Percentiles rank a stretch among this genome's conserved stretches.
phyloP scores from a whole-genome alignment of 2,113 vertebrate genomes.

The Heteronetta atricapilla region DNA sequence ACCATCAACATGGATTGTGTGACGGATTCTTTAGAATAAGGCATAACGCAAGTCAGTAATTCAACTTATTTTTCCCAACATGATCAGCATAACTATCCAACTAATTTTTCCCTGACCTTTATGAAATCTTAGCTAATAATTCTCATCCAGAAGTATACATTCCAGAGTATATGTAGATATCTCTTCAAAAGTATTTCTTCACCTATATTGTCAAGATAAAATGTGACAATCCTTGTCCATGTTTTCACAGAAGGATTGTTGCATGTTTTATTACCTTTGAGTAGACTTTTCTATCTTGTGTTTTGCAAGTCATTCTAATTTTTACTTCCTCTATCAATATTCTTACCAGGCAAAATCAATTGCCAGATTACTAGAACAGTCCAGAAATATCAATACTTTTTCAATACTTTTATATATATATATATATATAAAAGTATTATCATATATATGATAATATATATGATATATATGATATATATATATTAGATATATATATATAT shows the following conservation, averaged over 20 bases:
- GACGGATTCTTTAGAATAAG: not conserved
- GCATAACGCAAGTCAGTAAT: not conserved
- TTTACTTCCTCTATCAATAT: not conserved
- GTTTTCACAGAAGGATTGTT: not conserved
- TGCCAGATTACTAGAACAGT: not conserved
- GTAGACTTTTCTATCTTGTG: not conserved
- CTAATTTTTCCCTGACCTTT: not conserved
- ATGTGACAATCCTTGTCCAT: not conserved
- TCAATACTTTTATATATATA: not conserved
- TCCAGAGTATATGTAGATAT: rapidly evolving
- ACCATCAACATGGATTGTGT: not conserved
- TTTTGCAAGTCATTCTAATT: not conserved
- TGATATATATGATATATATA: no score
- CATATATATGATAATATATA: no score
- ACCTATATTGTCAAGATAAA: not conserved
- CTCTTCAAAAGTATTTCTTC: not conserved
- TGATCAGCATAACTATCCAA: not conserved
- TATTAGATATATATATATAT: no score
- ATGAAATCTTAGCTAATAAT: not conserved
- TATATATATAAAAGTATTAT: no score
- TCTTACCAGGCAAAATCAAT: not conserved
- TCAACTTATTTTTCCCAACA: not conserved
- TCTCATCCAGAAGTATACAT: not conserved
- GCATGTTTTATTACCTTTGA: not conserved
- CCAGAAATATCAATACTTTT: no score